Percentiles rank a stretch among this genome's conserved stretches.
phyloP scores from a whole-genome alignment of 2,888 invertebrate genomes.

The Thumatha senex region DNA sequence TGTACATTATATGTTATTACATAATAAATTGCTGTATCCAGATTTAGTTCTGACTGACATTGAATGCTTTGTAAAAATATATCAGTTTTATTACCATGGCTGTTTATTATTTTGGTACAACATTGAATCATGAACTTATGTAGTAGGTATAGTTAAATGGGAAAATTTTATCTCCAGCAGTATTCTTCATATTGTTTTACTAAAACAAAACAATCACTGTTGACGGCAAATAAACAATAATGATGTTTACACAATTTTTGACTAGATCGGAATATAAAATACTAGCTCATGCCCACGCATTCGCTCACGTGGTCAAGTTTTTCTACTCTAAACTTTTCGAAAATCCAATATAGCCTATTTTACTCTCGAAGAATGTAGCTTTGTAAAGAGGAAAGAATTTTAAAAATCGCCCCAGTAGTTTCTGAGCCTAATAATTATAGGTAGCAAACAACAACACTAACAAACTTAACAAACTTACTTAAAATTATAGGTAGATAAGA shows the following conservation, averaged over 20 bases:
- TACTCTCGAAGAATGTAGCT: too few relatives aligned
- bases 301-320: too few relatives aligned
- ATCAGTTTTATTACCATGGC: constrained; percentile 1
- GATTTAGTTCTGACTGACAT: constrained; percentile 3
- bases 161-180: constrained; percentile 8
- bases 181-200: constrained; percentile 7
- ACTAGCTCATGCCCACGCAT: too few relatives aligned
- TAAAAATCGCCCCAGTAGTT: too few relatives aligned
- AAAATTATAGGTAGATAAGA: too few relatives aligned
- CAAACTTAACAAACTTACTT: too few relatives aligned
- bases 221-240: neutral
- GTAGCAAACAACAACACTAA: too few relatives aligned
- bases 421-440: too few relatives aligned
- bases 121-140: constrained; percentile 7
- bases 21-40: neutral
- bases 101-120: neutral
- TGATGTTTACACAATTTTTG: neutral
- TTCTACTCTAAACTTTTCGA: too few relatives aligned
- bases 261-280: too few relatives aligned
- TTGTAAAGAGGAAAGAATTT: too few relatives aligned
- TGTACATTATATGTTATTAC: constrained; percentile 5
- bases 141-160: constrained; percentile 4
- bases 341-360: too few relatives aligned
- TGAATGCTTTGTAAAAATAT: constrained; percentile 8
- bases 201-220: neutral